phyloP scores from a whole-genome alignment of 1,140 invertebrate genomes.

The Caenorhabditis elegans region DNA sequence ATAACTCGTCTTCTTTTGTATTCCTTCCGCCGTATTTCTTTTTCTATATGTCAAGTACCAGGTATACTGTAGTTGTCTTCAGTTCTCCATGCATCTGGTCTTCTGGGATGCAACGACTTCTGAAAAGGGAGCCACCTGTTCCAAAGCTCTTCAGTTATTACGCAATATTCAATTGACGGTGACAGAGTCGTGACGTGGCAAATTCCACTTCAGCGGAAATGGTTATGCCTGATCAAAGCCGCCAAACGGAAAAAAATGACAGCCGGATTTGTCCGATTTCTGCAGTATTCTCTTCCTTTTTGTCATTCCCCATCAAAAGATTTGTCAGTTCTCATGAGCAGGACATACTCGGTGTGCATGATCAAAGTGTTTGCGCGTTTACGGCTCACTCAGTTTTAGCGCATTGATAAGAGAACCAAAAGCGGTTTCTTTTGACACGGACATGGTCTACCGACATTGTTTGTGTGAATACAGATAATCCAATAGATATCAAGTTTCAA shows the following conservation, averaged over 20 bases:
- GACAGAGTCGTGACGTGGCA: background rate
- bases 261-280: background rate
- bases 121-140: background rate
- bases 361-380: background rate
- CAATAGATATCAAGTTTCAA: background rate
- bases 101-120: background rate
- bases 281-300: background rate
- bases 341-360: background rate
- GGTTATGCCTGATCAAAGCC: background rate
- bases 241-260: slow-evolving; percentile 1
- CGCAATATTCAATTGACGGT: slow-evolving; percentile 13
- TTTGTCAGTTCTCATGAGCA: background rate
- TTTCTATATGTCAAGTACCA: background rate
- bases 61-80: background rate
- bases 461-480: background rate
- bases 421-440: slow-evolving; percentile 32
- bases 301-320: too few relatives aligned
- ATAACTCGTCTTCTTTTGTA: slow-evolving; percentile 16
- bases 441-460: slow-evolving; percentile 30
- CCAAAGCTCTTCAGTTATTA: background rate
- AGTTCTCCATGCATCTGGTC: background rate
- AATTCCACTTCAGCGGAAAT: slow-evolving; percentile 10
- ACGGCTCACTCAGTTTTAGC: background rate
- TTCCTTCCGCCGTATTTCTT: background rate
- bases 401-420: slow-evolving; percentile 18